Percentiles rank a stretch among this genome's conserved stretches.
Conservation (phyloP, 2,888 invertebrate species). For the Leptopterna dolabrata region DNA sequence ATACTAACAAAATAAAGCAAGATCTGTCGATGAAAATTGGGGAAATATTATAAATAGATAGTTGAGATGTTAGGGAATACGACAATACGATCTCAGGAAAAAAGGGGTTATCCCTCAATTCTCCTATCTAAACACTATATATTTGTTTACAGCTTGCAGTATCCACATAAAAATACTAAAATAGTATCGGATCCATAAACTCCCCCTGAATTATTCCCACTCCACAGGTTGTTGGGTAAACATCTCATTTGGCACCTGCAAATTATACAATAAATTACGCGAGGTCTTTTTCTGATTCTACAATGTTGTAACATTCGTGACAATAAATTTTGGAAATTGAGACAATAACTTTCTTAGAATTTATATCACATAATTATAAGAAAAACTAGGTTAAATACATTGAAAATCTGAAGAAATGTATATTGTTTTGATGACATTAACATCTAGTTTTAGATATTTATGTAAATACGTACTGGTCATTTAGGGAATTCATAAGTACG, state of each 20-base stretch:
- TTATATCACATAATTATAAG: background rate
- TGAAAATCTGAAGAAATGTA: background rate
- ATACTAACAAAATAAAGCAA: too few relatives aligned
- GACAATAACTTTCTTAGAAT: background rate
- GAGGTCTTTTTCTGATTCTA: background rate
- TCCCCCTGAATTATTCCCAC: too few relatives aligned
- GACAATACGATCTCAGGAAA: too few relatives aligned
- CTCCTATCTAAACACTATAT: too few relatives aligned
- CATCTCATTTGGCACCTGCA: background rate
- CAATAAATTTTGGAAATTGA: background rate
- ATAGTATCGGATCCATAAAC: too few relatives aligned
- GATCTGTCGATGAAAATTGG: too few relatives aligned
- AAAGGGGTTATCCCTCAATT: too few relatives aligned
- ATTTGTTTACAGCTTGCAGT: too few relatives aligned
- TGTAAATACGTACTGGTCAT: background rate
- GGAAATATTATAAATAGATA: too few relatives aligned
- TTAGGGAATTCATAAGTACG: background rate
- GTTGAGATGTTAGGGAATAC: too few relatives aligned
- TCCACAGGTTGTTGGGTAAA: too few relatives aligned
- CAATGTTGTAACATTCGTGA: background rate
- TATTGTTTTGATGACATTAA: background rate
- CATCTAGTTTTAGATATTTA: background rate
- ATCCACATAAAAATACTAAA: too few relatives aligned
- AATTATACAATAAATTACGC: background rate
- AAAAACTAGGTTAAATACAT: background rate